Conservation (phyloP, 2,113 vertebrate species). For the Cololabis saira region DNA sequence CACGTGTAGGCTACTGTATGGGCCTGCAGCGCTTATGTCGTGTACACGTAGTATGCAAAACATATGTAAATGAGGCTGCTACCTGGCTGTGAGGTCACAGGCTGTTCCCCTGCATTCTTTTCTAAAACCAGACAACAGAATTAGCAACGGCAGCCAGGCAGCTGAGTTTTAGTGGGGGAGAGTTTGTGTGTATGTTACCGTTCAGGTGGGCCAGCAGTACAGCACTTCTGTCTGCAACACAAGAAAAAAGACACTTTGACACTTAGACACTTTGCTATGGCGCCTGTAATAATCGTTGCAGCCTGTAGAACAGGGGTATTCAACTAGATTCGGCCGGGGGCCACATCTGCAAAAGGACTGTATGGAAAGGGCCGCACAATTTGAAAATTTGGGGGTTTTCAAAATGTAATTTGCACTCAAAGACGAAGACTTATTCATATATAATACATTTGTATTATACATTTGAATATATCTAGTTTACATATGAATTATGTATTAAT, state of each 20-base stretch:
- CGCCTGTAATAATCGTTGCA: background rate
- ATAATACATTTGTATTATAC: too few relatives aligned
- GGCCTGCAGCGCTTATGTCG: background rate
- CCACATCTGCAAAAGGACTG: too few relatives aligned
- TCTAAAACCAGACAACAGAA: constrained; percentile 9
- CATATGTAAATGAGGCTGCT: background rate
- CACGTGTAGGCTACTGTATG: background rate
- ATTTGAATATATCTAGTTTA: too few relatives aligned
- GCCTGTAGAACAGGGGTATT: too few relatives aligned
- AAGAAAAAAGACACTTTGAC: background rate
- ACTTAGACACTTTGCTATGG: background rate
- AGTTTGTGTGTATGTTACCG: constrained; percentile 9
- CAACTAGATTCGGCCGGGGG: too few relatives aligned
- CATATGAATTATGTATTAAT: too few relatives aligned
- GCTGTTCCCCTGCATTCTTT: background rate
- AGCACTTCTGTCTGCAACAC: constrained; percentile 8
- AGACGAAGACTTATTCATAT: too few relatives aligned
- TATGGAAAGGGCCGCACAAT: too few relatives aligned
- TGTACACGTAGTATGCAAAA: background rate
- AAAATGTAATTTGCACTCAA: too few relatives aligned
- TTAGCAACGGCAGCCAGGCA: background rate
- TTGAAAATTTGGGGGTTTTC: too few relatives aligned
- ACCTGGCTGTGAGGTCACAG: constrained; percentile 26
- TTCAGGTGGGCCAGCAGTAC: constrained; percentile 10
- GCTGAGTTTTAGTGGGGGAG: background rate